These are phyloP conservation scores for Sphaeramia orbicularis DNA, from an alignment of 2,797 vertebrate species.

Conservation along the genomic window DNA sequence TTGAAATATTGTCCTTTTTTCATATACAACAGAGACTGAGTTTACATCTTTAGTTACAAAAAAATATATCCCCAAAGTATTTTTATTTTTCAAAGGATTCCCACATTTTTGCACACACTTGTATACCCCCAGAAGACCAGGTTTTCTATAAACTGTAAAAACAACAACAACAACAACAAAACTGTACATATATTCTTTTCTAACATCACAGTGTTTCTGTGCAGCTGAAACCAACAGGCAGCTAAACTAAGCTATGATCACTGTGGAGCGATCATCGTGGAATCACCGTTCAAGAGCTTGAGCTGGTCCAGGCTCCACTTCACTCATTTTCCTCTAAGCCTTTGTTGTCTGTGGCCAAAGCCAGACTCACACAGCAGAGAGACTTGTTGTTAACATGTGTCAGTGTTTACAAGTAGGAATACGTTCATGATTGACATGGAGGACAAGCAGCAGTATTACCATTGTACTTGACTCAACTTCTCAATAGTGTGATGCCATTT, in stretches of 20 bases:
- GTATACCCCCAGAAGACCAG: too few relatives aligned
- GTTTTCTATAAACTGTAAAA: too few relatives aligned
- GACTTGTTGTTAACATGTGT: neutral
- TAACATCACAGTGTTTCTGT: neutral
- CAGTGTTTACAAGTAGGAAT: slow-evolving; percentile 1
- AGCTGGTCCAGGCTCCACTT: neutral
- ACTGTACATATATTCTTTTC: too few relatives aligned
- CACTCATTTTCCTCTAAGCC: neutral
- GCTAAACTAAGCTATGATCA: neutral
- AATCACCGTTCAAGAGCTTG: slow-evolving; percentile 5
- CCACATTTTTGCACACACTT: too few relatives aligned
- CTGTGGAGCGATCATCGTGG: neutral
- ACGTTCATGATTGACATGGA: neutral
- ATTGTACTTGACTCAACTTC: too few relatives aligned
- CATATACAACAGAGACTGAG: too few relatives aligned
- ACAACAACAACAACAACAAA: too few relatives aligned
- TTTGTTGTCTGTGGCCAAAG: slow-evolving; percentile 1
- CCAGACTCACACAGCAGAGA: neutral
- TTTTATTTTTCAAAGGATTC: too few relatives aligned
- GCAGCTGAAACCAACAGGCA: neutral
- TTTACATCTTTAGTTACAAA: too few relatives aligned
- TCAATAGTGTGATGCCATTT: too few relatives aligned
- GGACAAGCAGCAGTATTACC: neutral
- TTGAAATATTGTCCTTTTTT: too few relatives aligned
- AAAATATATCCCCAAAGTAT: too few relatives aligned